These are phyloP conservation scores for Neelides sp. DNA, from an alignment of 1,140 invertebrate species.

Conservation along the genomic window DNA sequence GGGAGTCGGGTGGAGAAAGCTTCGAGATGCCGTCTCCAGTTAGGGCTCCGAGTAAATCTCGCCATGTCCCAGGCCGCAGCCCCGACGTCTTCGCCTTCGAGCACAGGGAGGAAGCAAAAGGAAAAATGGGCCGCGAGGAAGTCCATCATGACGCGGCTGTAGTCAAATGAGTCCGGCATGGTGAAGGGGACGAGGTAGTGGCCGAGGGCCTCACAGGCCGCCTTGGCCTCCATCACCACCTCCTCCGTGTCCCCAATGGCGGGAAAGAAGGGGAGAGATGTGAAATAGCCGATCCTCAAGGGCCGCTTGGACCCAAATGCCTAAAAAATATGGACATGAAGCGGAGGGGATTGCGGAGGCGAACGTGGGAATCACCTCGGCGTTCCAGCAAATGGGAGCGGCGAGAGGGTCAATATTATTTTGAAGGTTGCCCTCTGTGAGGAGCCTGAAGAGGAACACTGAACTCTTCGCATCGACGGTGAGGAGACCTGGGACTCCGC, in stretches of 20 bases:
- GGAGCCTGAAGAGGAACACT: constrained; percentile 13
- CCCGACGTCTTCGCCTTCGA: too few relatives aligned
- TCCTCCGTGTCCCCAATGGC: constrained; percentile 14
- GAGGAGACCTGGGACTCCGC: constrained; percentile 25
- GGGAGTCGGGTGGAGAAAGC: too few relatives aligned
- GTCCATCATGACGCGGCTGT: constrained; percentile 5
- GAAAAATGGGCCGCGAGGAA: too few relatives aligned
- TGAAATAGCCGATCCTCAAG: constrained; percentile 21
- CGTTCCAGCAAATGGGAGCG: constrained; percentile 27
- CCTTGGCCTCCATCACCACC: constrained; percentile 17
- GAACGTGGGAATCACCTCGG: constrained; percentile 6
- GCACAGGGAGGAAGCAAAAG: too few relatives aligned
- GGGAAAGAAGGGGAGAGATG: constrained; percentile 16
- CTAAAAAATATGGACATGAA: constrained; percentile 1
- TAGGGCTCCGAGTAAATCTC: too few relatives aligned
- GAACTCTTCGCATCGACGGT: constrained; percentile 18
- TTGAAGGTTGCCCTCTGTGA: constrained; percentile 21
- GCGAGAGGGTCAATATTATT: constrained; percentile 24
- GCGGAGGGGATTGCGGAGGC: not conserved
- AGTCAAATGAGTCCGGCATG: constrained; percentile 16
- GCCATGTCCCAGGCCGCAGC: too few relatives aligned
- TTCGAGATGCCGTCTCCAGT: too few relatives aligned
- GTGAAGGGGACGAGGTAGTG: constrained; percentile 20
- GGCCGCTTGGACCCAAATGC: constrained; percentile 10
- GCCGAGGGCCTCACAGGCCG: constrained; percentile 14